Percentiles rank a stretch among this genome's conserved stretches.
Conservation (phyloP, 2,113 vertebrate genomes). For the Eptesicus fuscus region DNA sequence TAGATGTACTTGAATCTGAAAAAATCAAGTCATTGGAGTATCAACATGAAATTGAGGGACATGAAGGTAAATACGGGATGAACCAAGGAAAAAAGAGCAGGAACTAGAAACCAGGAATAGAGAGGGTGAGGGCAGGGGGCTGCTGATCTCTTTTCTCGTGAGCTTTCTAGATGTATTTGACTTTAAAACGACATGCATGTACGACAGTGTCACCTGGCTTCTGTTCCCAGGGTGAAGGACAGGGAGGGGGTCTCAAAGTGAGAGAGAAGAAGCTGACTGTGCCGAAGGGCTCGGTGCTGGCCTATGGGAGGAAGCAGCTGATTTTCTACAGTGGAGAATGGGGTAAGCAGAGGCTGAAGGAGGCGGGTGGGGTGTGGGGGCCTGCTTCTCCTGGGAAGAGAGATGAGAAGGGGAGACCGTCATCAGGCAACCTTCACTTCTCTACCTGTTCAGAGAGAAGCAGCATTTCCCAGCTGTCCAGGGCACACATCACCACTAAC, state of each 20-base stretch:
- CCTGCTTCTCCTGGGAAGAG: background rate
- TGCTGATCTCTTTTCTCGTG: background rate
- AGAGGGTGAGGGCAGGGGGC: too few relatives aligned
- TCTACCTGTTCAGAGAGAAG: too few relatives aligned
- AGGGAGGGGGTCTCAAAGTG: fast-evolving
- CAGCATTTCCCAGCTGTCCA: background rate
- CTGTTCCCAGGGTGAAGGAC: background rate
- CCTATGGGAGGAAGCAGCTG: conserved; percentile 33
- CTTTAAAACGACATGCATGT: background rate
- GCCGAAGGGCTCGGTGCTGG: background rate
- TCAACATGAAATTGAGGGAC: background rate
- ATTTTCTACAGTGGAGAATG: background rate
- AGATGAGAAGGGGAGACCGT: background rate
- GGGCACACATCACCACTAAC: too few relatives aligned
- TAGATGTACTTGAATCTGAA: background rate
- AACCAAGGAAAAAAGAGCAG: background rate
- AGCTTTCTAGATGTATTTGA: background rate
- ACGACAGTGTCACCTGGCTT: background rate
- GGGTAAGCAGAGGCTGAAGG: background rate
- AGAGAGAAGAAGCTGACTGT: background rate
- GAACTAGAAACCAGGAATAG: background rate
- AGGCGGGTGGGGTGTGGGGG: background rate
- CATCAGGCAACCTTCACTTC: fast-evolving
- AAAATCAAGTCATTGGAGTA: background rate
- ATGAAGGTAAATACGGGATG: background rate